Evolutionary conservation across 1,140 invertebrate species (phyloP).

Genomic region (Drosophila nikananu): DNA sequence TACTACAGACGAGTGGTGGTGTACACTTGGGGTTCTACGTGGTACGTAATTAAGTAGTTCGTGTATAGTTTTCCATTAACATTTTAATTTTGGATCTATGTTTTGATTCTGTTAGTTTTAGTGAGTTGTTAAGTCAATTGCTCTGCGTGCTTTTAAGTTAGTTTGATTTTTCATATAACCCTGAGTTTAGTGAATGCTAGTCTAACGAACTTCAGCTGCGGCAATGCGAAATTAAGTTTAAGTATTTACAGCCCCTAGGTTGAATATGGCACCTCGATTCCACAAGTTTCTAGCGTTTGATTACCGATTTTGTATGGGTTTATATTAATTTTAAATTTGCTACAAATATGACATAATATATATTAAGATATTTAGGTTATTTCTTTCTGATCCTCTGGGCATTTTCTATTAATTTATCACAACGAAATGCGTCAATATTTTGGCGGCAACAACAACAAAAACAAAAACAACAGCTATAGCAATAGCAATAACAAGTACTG

Average conservation of each 20-base stretch:
- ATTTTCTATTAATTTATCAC: slow-evolving; percentile 75
- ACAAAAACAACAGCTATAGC: slow-evolving; percentile 25
- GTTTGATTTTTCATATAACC: slow-evolving; percentile 56
- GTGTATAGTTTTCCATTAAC: slow-evolving; percentile 14
- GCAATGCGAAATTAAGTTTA: slow-evolving; percentile 46
- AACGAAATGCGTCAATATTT: slow-evolving; percentile 79
- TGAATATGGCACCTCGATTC: slow-evolving; percentile 62
- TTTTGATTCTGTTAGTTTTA: slow-evolving; percentile 64
- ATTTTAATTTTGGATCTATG: slow-evolving; percentile 28
- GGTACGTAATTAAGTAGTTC: slow-evolving; percentile 19
- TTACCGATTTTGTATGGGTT: slow-evolving; percentile 41
- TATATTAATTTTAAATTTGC: slow-evolving; percentile 39
- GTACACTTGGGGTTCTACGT: slow-evolving; percentile 32
- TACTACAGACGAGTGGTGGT: slow-evolving; percentile 54
- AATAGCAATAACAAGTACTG: slow-evolving; percentile 42
- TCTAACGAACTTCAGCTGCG: slow-evolving; percentile 56
- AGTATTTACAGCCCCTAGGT: slow-evolving; percentile 60
- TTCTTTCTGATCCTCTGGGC: slow-evolving; percentile 42
- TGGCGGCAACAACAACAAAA: slow-evolving; percentile 60
- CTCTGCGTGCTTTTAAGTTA: slow-evolving; percentile 39
- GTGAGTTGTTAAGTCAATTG: slow-evolving; percentile 49
- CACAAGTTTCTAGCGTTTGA: slow-evolving; percentile 70
- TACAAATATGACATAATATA: slow-evolving; percentile 56
- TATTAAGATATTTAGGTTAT: slow-evolving; percentile 31
- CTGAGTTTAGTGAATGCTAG: slow-evolving; percentile 75